Conservation (phyloP, 2,113 vertebrate genomes). For the Perca flavescens region DNA sequence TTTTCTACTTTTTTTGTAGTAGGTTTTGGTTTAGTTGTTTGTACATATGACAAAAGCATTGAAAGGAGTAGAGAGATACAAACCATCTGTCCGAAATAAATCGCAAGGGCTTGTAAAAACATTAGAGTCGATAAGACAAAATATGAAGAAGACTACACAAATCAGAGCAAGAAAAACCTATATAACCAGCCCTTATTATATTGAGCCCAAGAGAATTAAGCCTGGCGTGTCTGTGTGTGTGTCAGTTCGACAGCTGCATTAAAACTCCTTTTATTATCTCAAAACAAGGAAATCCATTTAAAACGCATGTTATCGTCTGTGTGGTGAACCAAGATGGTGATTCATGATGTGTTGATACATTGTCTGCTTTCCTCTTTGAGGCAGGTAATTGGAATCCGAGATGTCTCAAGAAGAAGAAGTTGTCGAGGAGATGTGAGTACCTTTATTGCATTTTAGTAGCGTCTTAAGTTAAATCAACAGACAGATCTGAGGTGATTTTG, state of each 20-base stretch:
- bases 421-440: slow-evolving; percentile 72
- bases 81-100: slow-evolving; percentile 41
- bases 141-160: slow-evolving; percentile 21
- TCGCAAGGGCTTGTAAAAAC: slow-evolving; percentile 24
- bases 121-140: slow-evolving; percentile 22
- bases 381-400: slow-evolving; percentile 27
- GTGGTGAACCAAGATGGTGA: neutral
- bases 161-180: neutral
- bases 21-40: slow-evolving; percentile 49
- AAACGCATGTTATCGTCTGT: neutral
- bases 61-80: slow-evolving; percentile 23
- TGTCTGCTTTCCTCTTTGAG: slow-evolving; percentile 17
- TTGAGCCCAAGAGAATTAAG: neutral
- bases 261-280: slow-evolving; percentile 1
- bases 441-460: neutral
- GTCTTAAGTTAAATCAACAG: neutral
- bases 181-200: neutral
- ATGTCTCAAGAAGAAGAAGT: slow-evolving; percentile 73
- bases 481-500: neutral
- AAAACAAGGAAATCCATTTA: slow-evolving; percentile 14
- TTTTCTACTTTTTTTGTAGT: neutral
- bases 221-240: neutral
- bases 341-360: slow-evolving; percentile 1
- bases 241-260: neutral
- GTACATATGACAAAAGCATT: slow-evolving; percentile 41